These are phyloP conservation scores for Plecotus auritus DNA, from an alignment of 2,113 vertebrate species.

Conservation along the genomic window DNA sequence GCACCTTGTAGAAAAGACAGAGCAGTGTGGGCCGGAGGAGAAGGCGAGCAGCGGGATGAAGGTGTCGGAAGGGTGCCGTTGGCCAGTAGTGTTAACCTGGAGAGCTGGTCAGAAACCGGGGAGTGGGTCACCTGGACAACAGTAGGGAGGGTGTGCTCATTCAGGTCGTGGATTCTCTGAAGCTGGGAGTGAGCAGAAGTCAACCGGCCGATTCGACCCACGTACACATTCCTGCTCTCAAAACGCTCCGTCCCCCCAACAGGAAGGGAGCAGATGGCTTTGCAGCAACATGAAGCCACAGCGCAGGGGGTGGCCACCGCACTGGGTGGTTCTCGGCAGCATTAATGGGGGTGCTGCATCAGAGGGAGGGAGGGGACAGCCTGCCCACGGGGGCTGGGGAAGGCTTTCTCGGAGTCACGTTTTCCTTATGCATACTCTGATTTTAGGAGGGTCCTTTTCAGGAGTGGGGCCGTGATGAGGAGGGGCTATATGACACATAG, in stretches of 20 bases:
- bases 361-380: no score
- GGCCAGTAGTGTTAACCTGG: accelerated
- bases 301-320: accelerated
- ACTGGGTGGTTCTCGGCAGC: accelerated
- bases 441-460: background rate
- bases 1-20: background rate
- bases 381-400: no score
- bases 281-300: accelerated
- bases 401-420: background rate
- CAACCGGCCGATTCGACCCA: background rate
- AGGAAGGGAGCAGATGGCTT: background rate
- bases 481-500: no score
- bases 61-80: accelerated
- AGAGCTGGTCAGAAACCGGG: background rate
- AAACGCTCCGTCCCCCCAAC: background rate
- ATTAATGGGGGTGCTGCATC: accelerated
- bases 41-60: background rate
- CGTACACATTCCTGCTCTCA: background rate
- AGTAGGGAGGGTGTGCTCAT: accelerated
- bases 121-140: accelerated
- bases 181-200: background rate
- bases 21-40: background rate
- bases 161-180: background rate
- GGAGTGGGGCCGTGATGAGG: background rate
- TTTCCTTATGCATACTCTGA: background rate